Evolutionary conservation across 2,888 invertebrate species (phyloP), one percentile per base, ranked within the genome.

Genomic region (Eutolmus rufibarbis): DNA sequence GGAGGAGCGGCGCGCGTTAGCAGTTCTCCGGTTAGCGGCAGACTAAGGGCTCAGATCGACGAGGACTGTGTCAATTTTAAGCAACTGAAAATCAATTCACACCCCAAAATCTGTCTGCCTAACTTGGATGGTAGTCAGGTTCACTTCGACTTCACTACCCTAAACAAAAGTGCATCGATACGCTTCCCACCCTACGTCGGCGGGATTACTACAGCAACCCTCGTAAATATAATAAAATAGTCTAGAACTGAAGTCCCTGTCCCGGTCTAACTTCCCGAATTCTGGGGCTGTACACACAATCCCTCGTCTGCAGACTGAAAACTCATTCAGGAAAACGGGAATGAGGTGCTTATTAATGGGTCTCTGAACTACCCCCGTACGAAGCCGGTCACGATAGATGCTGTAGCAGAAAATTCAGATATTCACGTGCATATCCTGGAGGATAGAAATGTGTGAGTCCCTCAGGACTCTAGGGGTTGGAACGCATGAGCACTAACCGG

Each of bases 21-120:
- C 79, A 46, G 82, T 34, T 37, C 82, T 82, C 82, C 31, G 40
- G 56, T 82, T 57, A 19, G 40, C 82, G 82, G 40, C n/a, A 82
- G 82, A 82, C 82, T 82, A 79, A 14, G 8, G 51, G 51, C 28
- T 79, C 31, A 12, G 28, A 79, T 56, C 79, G 23, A 9, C 19
- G 9, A 34, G 14, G 34, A 57, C 82, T 82, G 82, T 82, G 57
- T 82, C 57, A 82, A 66, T 82, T 82, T 66, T 57, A 82, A 66
- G 82, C 82, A 82, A 82, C 57, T 40, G 66, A 82, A 81, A 82
- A 82, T 82, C 82, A 82, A 82, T 82, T 82, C 82, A 82, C 57
- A 57, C 66, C 82, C 56, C 66, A 82, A 82, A 34, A 82, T 82
- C 57, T 7, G 57, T 57, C 56, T 34, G 82, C 51, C 57, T 57